phyloP scores from a whole-genome alignment of 2,888 invertebrate genomes.

The Tanypteryx hageni region DNA sequence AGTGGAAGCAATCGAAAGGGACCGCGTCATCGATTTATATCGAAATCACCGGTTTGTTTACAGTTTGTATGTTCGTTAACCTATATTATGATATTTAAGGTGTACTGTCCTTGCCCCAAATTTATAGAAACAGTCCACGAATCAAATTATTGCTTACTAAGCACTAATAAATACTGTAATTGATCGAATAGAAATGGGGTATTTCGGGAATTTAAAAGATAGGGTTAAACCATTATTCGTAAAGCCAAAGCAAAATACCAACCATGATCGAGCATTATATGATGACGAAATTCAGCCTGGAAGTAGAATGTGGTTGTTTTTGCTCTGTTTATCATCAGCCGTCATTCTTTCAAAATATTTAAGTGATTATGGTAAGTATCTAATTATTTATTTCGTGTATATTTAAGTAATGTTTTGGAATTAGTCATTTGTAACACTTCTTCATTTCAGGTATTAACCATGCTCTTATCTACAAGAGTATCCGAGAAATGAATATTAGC shows the following conservation, averaged over 20 bases:
- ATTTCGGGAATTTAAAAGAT: background rate
- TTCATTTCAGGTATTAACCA: background rate
- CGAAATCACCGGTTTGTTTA: background rate
- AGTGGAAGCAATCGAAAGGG: background rate
- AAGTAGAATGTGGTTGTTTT: constrained; percentile 32
- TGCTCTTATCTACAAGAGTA: background rate
- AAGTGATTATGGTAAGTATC: constrained; percentile 37
- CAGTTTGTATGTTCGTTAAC: background rate
- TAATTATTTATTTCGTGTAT: background rate
- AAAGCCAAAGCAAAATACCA: background rate
- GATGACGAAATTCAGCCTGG: constrained; percentile 39
- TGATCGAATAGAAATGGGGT: background rate
- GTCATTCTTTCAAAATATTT: constrained; percentile 30
- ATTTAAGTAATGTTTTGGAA: background rate
- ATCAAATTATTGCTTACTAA: no score
- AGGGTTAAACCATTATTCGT: background rate
- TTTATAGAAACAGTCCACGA: no score
- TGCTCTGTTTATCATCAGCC: constrained; percentile 26
- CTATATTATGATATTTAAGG: background rate
- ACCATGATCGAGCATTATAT: background rate
- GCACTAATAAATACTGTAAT: no score
- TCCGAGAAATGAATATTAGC: background rate
- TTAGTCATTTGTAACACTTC: background rate
- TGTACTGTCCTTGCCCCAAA: no score
- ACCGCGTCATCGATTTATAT: background rate